Evolutionary conservation across 2,113 vertebrate genomes (phyloP), one percentile per base, ranked within the genome.

Genomic region (Synodontis membranacea): DNA sequence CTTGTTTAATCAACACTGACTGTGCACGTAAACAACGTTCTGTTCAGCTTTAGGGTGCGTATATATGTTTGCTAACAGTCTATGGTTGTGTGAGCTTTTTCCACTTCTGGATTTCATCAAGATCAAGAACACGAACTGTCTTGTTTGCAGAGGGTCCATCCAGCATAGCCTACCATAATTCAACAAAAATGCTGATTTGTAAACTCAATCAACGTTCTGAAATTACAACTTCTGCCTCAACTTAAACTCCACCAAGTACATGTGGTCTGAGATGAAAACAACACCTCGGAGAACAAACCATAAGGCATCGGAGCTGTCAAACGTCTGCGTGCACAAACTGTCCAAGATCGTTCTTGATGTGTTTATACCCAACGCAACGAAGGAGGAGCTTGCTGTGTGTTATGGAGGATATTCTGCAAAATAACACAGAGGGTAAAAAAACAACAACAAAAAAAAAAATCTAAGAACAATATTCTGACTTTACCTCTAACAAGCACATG

Each of bases 261-360:
- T 80, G 78, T 56, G 78, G 52, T 56, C 50, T 37, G 78, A 80
- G 34, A 37, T 54, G n/a, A 39, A 54, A 80, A 80, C 34, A 37
- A 0, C 64, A 10, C 48, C 15, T 56, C 48, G 37, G 21, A 56
- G 19, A 34, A 21, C 78, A 80, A 80, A 54, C 50, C 50, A 21
- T 34, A 37, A 54, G 50, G 25, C 50, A 54, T 52, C n/a, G 56
- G 78, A 80, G 48, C n/a, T 31, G 28, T 80, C 76, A 54, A 54
- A 54, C 17, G 21, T 52, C 75, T 34, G 14, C 14, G 34, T 15
- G 31, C 4, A 56, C 37, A 21, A 80, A 23, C 52, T 50, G 34
- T 56, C 50, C 76, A 80, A 10, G 76, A 80, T 54, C 17, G 34
- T 15, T 34, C 50, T 54, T 56, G 5, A 54, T 80, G 50, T 37